A percentile compares a stretch with the other conserved stretches of the same genome.
These are phyloP conservation scores for Podarcis lilfordi DNA, from an alignment of 2,797 vertebrate genomes.

Conservation along the genomic window DNA sequence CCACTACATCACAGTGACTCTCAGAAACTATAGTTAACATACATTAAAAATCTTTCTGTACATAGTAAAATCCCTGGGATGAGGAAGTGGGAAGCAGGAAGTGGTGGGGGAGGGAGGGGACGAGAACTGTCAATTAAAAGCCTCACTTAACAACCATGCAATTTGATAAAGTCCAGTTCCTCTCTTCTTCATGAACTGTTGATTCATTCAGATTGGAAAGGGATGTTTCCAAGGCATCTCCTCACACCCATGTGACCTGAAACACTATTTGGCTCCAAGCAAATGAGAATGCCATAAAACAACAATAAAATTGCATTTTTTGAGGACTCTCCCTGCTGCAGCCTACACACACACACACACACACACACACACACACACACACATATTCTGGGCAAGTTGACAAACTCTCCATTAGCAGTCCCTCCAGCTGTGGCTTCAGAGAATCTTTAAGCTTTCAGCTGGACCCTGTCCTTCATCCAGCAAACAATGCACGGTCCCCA, in stretches of 20 bases:
- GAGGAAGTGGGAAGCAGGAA: not conserved
- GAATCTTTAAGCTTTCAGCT: not conserved
- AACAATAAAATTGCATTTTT: not conserved
- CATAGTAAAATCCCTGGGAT: too few species aligned
- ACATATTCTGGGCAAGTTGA: slow-evolving; percentile 7
- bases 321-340: not conserved
- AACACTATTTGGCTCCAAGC: not conserved
- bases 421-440: slow-evolving; percentile 12
- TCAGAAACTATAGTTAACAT: too few species aligned
- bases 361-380: too few species aligned
- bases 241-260: not conserved
- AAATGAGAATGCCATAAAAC: not conserved
- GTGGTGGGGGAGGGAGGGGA: not conserved
- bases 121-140: too few species aligned
- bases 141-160: not conserved
- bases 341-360: too few species aligned
- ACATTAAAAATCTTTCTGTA: too few species aligned
- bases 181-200: not conserved
- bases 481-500: not conserved
- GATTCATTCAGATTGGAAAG: not conserved
- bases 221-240: not conserved
- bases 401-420: slow-evolving; percentile 12
- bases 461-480: not conserved
- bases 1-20: too few species aligned
- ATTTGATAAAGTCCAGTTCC: not conserved